phyloP scores from a whole-genome alignment of 2,113 vertebrate species.

The Tringa solitaria region DNA sequence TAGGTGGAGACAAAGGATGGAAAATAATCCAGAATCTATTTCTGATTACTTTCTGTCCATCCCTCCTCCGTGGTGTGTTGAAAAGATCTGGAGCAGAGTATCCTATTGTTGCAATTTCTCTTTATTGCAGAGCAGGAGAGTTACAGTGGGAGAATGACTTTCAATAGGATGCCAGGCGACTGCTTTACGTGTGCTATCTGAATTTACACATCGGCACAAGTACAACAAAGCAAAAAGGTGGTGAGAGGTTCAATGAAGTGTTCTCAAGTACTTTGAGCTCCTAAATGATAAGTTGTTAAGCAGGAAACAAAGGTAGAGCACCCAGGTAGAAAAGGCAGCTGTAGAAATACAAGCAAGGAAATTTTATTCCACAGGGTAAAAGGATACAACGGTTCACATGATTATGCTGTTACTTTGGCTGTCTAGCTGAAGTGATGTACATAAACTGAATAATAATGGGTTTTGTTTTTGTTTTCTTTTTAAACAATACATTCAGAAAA shows the following conservation, averaged over 20 bases:
- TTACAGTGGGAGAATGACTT: not conserved
- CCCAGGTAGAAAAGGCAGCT: not conserved
- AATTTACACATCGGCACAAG: not conserved
- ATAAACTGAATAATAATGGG: not conserved
- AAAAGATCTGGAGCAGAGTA: not conserved
- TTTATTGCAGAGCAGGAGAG: not conserved
- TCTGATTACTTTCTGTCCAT: accelerated
- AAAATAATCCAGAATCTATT: not conserved
- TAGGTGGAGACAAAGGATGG: not conserved
- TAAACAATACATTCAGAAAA: not conserved
- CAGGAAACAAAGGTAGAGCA: not conserved
- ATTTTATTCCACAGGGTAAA: not conserved
- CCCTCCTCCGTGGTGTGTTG: accelerated
- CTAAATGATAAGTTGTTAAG: not conserved
- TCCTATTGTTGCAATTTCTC: not conserved
- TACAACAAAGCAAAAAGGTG: not conserved
- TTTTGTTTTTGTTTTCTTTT: not conserved
- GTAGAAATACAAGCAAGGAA: not conserved
- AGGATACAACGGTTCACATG: not conserved
- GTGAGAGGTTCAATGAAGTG: not conserved
- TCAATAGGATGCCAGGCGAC: not conserved
- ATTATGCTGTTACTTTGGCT: not conserved
- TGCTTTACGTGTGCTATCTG: not conserved
- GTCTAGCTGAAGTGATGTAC: not conserved
- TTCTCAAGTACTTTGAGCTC: not conserved